These are phyloP conservation scores for Heptranchias perlo DNA, from an alignment of 2,113 vertebrate species.

Conservation along the genomic window DNA sequence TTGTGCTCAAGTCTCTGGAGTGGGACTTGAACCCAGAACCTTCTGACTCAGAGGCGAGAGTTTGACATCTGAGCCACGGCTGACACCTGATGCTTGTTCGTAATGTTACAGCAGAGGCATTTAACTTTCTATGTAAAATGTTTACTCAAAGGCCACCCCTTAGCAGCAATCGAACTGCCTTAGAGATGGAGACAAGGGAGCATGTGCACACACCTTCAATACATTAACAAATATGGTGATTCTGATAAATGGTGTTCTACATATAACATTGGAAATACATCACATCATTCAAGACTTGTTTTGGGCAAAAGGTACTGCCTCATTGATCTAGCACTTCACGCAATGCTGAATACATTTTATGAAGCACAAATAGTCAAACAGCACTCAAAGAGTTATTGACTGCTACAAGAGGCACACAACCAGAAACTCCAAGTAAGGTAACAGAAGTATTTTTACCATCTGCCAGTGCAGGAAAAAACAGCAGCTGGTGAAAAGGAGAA, in stretches of 20 bases:
- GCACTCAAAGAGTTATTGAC: conserved; percentile 18
- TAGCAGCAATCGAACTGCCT: neutral
- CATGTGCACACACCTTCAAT: neutral
- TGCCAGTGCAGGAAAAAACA: conserved; percentile 67
- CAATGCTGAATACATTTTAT: neutral
- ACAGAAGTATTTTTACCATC: conserved; percentile 79
- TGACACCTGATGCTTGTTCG: neutral
- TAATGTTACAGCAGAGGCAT: neutral
- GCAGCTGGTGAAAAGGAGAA: conserved; percentile 80
- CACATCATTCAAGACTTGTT: neutral
- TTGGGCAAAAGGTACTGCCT: neutral
- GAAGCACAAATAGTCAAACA: neutral
- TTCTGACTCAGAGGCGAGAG: neutral
- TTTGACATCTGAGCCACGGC: neutral
- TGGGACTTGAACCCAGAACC: neutral
- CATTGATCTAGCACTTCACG: neutral
- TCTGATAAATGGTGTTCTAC: neutral
- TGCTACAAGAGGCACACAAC: neutral
- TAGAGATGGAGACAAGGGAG: no score
- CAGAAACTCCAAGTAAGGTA: neutral
- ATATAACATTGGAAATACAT: neutral
- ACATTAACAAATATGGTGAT: neutral
- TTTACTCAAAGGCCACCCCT: neutral
- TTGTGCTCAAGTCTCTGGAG: neutral
- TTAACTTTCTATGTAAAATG: neutral